Evolutionary conservation across 35 echinoderm and acorn worm species (phyloP).

Genomic region (Apostichopus parvimensis): DNA sequence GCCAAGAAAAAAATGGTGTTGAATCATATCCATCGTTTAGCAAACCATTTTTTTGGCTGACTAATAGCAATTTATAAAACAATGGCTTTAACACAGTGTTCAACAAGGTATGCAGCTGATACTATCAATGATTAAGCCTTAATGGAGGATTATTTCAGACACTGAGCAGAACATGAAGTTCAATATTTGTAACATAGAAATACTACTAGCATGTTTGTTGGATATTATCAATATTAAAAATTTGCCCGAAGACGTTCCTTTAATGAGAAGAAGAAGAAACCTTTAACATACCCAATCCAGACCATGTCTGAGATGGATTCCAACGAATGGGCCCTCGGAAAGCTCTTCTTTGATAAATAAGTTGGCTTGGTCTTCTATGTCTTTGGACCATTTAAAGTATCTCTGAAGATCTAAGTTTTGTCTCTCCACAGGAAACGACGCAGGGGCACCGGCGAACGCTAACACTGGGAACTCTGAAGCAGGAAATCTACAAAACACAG

Average conservation of each 20-base stretch:
- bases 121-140: too few species aligned
- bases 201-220: too few species aligned
- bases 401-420: conserved; percentile 70
- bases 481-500: conserved; percentile 72
- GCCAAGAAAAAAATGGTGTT: too few species aligned
- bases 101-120: too few species aligned
- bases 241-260: too few species aligned
- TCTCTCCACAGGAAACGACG: conserved; percentile 73
- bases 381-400: conserved; percentile 83
- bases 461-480: conserved; percentile 80
- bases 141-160: too few species aligned
- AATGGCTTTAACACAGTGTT: neutral
- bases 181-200: too few species aligned
- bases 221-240: too few species aligned
- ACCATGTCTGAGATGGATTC: conserved; percentile 86
- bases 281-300: conserved; percentile 79
- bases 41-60: too few species aligned
- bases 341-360: conserved; percentile 81
- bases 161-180: too few species aligned
- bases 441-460: conserved; percentile 90
- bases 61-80: conserved; percentile 63
- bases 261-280: neutral
- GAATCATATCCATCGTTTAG: neutral
- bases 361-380: conserved; percentile 67
- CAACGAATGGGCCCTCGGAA: conserved; percentile 83